Evolutionary conservation across 1,140 invertebrate species (phyloP).

Genomic region (Drosophila seguyi): DNA sequence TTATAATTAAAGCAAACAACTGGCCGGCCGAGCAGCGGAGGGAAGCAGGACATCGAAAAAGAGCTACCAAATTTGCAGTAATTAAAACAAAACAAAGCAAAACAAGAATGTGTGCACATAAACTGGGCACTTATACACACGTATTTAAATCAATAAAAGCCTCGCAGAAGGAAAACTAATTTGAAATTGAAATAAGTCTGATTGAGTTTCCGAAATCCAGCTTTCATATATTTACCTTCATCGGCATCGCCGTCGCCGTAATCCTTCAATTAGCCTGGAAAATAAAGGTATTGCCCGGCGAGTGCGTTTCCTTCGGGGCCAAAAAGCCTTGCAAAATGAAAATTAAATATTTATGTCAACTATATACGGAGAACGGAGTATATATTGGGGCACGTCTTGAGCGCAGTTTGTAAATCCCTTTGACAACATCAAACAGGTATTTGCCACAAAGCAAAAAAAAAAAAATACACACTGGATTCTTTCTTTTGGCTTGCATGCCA

Average conservation of each 20-base stretch:
- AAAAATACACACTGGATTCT: background rate
- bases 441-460: conserved; percentile 5
- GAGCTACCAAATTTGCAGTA: conserved; percentile 28
- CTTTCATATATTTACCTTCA: conserved; percentile 7
- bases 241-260: conserved; percentile 10
- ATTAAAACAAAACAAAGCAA: conserved; percentile 51
- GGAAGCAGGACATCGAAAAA: conserved; percentile 1
- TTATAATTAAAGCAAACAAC: conserved; percentile 62
- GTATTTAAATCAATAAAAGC: conserved; percentile 39
- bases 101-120: conserved; percentile 28
- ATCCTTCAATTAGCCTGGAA: conserved; percentile 41
- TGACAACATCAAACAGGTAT: conserved; percentile 13
- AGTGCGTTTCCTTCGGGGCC: conserved; percentile 9
- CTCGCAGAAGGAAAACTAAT: conserved; percentile 25
- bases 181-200: conserved; percentile 38
- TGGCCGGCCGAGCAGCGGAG: background rate
- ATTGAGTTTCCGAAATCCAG: conserved; percentile 22
- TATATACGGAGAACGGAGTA: conserved; percentile 7
- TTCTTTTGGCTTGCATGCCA: background rate
- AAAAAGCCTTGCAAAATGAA: conserved; percentile 41
- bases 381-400: conserved; percentile 23
- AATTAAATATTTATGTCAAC: conserved; percentile 69
- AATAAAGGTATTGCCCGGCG: conserved; percentile 22
- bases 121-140: conserved; percentile 7
- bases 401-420: conserved; percentile 12